phyloP scores from a whole-genome alignment of 2,797 vertebrate genomes.

The Rhyacichthys aspro region DNA sequence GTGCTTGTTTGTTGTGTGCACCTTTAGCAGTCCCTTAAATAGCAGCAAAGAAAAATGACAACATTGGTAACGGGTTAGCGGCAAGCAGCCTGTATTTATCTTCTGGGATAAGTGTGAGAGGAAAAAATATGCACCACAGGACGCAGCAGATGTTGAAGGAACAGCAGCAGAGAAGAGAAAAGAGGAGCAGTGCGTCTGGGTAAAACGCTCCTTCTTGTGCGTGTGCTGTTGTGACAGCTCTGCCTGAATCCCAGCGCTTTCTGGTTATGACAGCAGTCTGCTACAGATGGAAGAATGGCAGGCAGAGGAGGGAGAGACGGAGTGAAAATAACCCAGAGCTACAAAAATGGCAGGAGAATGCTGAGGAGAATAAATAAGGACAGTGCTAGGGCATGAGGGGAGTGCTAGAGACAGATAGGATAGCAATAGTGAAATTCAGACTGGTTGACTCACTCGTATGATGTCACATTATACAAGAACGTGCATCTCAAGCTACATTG shows the following conservation, averaged over 20 bases:
- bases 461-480: constrained; percentile 60
- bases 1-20: constrained; percentile 33
- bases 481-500: constrained; percentile 45
- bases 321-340: constrained; percentile 61
- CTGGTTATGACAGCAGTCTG: constrained; percentile 34
- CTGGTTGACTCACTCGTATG: constrained; percentile 64
- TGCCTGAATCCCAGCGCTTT: constrained; percentile 43
- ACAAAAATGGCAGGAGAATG: constrained; percentile 46
- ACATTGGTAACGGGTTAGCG: constrained; percentile 25
- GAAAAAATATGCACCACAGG: constrained; percentile 32
- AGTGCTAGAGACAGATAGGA: constrained; percentile 44
- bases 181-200: constrained; percentile 27
- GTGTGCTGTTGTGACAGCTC: constrained; percentile 58
- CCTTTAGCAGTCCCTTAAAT: constrained; percentile 17
- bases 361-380: constrained; percentile 50
- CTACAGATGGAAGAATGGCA: constrained; percentile 41
- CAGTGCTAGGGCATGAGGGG: constrained; percentile 24
- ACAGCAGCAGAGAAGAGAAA: constrained; percentile 14
- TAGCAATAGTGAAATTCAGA: constrained; percentile 53
- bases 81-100: constrained; percentile 59
- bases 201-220: constrained; percentile 21
- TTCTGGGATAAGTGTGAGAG: constrained; percentile 38
- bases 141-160: constrained; percentile 53
- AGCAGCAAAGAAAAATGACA: constrained; percentile 28
- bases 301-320: constrained; percentile 29